Evolutionary conservation across 2,888 invertebrate genomes (phyloP).

Genomic region (Hypercompe scribonia): DNA sequence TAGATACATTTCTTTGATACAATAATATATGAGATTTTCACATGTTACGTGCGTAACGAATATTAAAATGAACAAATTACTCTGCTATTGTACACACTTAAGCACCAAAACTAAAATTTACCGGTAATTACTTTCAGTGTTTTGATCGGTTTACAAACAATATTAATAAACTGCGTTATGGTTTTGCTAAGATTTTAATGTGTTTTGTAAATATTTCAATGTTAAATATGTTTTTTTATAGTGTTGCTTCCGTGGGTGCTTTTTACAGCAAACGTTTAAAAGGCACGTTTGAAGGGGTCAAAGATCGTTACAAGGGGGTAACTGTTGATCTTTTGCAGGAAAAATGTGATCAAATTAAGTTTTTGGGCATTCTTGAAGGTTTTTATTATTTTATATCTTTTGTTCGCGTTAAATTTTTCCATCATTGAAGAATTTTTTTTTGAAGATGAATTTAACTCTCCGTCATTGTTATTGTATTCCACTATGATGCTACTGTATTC

Average conservation of each 20-base stretch:
- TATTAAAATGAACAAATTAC: conserved; percentile 37
- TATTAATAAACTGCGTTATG: no score
- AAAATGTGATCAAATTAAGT: conserved; percentile 54
- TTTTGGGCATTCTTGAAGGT: conserved; percentile 68
- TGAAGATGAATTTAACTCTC: neutral
- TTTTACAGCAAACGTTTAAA: conserved; percentile 45
- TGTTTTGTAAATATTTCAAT: neutral
- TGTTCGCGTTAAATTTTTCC: neutral
- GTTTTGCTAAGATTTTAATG: neutral
- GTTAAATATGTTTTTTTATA: conserved; percentile 41
- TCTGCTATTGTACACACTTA: conserved; percentile 27
- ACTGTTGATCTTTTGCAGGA: conserved; percentile 68
- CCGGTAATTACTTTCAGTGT: conserved; percentile 28
- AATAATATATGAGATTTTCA: neutral
- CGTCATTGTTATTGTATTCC: no score
- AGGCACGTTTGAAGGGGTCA: conserved; percentile 60
- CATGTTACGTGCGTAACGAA: neutral
- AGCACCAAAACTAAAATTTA: conserved; percentile 14
- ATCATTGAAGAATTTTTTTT: neutral
- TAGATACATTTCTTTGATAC: neutral
- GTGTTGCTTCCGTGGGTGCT: conserved; percentile 40
- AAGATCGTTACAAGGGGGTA: conserved; percentile 72
- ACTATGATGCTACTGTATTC: no score
- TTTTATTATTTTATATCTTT: conserved; percentile 7
- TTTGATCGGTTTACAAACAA: neutral